Evolutionary conservation across 2,888 invertebrate genomes (phyloP), one percentile per base, ranked within the genome.

Genomic region (Brachyopa scutellaris): DNA sequence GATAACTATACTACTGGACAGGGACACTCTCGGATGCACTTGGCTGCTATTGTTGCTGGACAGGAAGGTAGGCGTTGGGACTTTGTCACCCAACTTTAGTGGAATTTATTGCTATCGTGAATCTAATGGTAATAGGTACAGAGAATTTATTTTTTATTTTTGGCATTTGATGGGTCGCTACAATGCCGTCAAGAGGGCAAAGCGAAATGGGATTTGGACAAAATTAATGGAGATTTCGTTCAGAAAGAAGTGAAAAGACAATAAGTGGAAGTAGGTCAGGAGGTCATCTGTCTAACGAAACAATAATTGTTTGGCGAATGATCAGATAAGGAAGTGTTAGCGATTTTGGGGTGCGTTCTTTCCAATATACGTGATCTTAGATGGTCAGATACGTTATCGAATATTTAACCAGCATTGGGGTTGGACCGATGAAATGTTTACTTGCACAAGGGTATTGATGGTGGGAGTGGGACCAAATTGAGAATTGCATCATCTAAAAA

Each of bases 151-250:
- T 38, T 36, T 15, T 51, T n/a, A 17, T 29, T 53, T 40, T 13
- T 42, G 38, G 29, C 40, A 42, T 36, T 66, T 66, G 66, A 59
- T 64, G 64, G 42, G 26, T 31, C 64, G 59, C 66, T 66, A 29
- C n/a, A n/a, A n/a, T 67, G 45, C 59, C 64, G 40, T 53, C 38
- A 23, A 21, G 49, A 70, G 55, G 49, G 8, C 45, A 38, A 49
- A 47, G 47, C 23, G 66, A 62, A 62, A 49, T 49, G 31, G 47
- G 21, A 29, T 53, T 55, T 59, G 17, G 21, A 17, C 31, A 3
- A 42, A 64, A 80, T 76, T 76, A 80, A 80, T 70, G 42, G 62
- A 31, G 26, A 26, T 29, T 73, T 51, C n/a, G 53, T 45, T n/a
- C n/a, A 21, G 23, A 49, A 51, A 38, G 19, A 51, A 51, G 38